Evolutionary conservation across 2,797 vertebrate genomes (phyloP).

Genomic region (Discoglossus pictus): DNA sequence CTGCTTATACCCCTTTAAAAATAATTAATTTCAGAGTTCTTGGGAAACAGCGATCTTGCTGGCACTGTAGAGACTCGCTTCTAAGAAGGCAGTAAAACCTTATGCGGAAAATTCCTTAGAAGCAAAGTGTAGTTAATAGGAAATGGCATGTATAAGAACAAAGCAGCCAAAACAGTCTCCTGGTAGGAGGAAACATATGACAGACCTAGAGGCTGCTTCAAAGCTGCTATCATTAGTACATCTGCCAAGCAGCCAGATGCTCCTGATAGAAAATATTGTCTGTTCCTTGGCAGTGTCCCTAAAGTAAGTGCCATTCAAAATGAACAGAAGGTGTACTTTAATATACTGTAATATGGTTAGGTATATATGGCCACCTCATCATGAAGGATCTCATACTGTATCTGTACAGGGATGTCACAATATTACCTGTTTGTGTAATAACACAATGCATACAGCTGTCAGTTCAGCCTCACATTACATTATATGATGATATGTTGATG

Average conservation of each 20-base stretch:
- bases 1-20: background rate
- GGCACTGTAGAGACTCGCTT: slow-evolving; percentile 18
- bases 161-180: slow-evolving; percentile 59
- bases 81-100: slow-evolving; percentile 38
- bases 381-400: slow-evolving; percentile 23
- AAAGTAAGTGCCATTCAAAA: slow-evolving; percentile 50
- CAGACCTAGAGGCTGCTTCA: slow-evolving; percentile 66
- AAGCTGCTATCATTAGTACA: slow-evolving; percentile 58
- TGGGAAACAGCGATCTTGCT: background rate
- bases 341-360: slow-evolving; percentile 48
- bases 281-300: slow-evolving; percentile 58
- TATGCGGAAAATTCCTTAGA: slow-evolving; percentile 45
- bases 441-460: slow-evolving; percentile 21
- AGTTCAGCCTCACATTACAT: background rate
- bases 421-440: slow-evolving; percentile 9
- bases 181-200: slow-evolving; percentile 57
- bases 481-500: too few relatives aligned
- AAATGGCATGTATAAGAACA: slow-evolving; percentile 60
- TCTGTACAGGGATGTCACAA: slow-evolving; percentile 40
- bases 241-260: slow-evolving; percentile 69
- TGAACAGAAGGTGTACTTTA: slow-evolving; percentile 53
- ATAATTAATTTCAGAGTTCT: background rate
- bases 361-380: slow-evolving; percentile 31
- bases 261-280: slow-evolving; percentile 62
- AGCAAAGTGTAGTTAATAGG: slow-evolving; percentile 53